Evolutionary conservation across 2,113 vertebrate species (phyloP).

Genomic region (Siphamia tubifer): DNA sequence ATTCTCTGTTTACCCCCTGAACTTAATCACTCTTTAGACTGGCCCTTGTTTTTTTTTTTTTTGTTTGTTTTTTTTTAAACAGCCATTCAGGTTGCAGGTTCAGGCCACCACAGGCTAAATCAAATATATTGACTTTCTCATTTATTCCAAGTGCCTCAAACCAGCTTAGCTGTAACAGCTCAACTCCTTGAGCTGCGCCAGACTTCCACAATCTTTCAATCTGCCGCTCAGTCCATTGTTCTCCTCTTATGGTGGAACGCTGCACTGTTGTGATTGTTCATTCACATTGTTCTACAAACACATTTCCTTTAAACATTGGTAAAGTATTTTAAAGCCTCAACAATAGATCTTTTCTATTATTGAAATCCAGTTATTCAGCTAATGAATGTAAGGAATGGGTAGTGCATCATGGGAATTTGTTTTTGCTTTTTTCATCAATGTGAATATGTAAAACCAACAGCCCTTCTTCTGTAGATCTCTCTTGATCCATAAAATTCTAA

Average conservation of each 20-base stretch:
- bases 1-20: not conserved
- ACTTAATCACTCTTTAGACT: slow-evolving; percentile 9
- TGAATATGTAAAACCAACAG: too few relatives aligned
- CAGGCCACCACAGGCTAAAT: slow-evolving; percentile 52
- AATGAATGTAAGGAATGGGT: too few relatives aligned
- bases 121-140: slow-evolving; percentile 63
- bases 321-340: too few relatives aligned
- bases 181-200: not conserved
- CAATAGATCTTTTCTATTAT: too few relatives aligned
- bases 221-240: not conserved
- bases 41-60: not conserved
- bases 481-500: too few relatives aligned
- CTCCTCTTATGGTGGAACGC: not conserved
- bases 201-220: not conserved
- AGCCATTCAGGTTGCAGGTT: slow-evolving; percentile 20
- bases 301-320: not conserved
- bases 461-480: too few relatives aligned
- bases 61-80: too few relatives aligned
- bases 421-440: too few relatives aligned
- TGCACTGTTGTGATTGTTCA: not conserved
- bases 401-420: too few relatives aligned
- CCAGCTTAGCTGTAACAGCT: slow-evolving; percentile 39
- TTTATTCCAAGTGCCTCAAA: slow-evolving; percentile 42
- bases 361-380: too few relatives aligned
- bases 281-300: not conserved